Evolutionary conservation across 2,113 vertebrate genomes (phyloP), one percentile per base, ranked within the genome.

Genomic region (Aphyosemion australe): DNA sequence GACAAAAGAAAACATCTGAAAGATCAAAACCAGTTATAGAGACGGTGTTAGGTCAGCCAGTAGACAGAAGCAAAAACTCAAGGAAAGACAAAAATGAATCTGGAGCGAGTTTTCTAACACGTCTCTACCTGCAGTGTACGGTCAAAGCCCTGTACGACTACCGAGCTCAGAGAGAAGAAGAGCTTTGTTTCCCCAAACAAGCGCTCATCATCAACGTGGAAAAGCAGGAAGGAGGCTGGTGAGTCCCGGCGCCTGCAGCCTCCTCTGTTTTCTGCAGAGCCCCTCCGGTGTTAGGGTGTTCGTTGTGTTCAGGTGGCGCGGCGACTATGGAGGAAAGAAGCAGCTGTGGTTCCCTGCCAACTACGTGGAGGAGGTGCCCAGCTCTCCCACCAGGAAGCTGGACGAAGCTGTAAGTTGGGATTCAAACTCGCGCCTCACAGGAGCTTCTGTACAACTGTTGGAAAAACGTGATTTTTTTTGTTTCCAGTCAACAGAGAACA

Each of bases 61-160:
- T 4, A 26, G 4, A 4, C 21, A 26, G 4, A 26, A 26, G 21
- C 21, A 26, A 26, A 26, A 26, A 2, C 21, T 26, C 21, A n/a
- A n/a, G n/a, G n/a, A n/a, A n/a, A n/a, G n/a, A n/a, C n/a, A n/a
- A n/a, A n/a, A n/a, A n/a, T n/a, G n/a, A n/a, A n/a, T n/a, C n/a
- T n/a, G n/a, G 21, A 26, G 21, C 21, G 21, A 26, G 21, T 26
- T 26, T 26, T 26, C 21, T 26, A 26, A 26, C 21, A 26, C 26
- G 10, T 42, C 41, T 42, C 12, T 42, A 2, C 10, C 12, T 12
- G 4, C 79, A 95, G 94, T 94, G 94, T 42, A 94, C 92, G 0
- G 94, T 95, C 81, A 95, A 95, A 89, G 94, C 94, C 49, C 89
- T 95, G 64, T 95, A 95, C 0, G 94, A 95, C 85, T 95, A 95